These are phyloP conservation scores for Junonia oenone DNA, from an alignment of 2,888 invertebrate species.

Conservation along the genomic window DNA sequence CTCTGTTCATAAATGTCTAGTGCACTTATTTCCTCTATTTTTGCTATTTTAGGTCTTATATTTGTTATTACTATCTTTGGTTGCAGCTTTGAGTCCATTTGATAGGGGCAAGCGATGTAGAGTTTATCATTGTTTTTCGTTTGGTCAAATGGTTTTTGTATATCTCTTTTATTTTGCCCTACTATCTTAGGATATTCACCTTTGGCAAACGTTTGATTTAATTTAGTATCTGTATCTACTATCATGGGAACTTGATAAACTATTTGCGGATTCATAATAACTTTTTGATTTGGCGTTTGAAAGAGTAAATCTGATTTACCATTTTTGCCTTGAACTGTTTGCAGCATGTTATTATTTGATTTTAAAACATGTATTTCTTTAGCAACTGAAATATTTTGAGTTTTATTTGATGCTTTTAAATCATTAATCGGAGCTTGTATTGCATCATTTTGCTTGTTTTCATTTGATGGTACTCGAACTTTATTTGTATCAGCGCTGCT, in stretches of 20 bases:
- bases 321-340: constrained; percentile 48
- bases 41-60: constrained; percentile 47
- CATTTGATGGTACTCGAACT: constrained; percentile 42
- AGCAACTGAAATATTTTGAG: constrained; percentile 35
- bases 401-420: constrained; percentile 29
- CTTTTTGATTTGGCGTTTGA: constrained; percentile 54
- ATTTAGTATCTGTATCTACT: constrained; percentile 52
- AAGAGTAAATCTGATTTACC: constrained; percentile 51
- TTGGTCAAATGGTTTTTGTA: constrained; percentile 44
- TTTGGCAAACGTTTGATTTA: constrained; percentile 42
- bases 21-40: constrained; percentile 59
- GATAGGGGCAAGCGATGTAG: constrained; percentile 60
- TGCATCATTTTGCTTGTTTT: constrained; percentile 42
- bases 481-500: constrained; percentile 42
- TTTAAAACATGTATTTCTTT: constrained; percentile 58
- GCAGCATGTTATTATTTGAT: constrained; percentile 52
- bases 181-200: constrained; percentile 46
- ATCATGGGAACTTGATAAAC: constrained; percentile 66
- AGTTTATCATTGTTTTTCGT: constrained; percentile 55
- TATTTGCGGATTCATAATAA: constrained; percentile 61
- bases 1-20: constrained; percentile 78
- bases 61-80: constrained; percentile 66
- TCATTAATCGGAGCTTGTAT: constrained; percentile 34
- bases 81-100: constrained; percentile 59
- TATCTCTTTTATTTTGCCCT: constrained; percentile 43